Evolutionary conservation across 2,888 invertebrate species (phyloP).

Genomic region (Drosophila sordidapex): DNA sequence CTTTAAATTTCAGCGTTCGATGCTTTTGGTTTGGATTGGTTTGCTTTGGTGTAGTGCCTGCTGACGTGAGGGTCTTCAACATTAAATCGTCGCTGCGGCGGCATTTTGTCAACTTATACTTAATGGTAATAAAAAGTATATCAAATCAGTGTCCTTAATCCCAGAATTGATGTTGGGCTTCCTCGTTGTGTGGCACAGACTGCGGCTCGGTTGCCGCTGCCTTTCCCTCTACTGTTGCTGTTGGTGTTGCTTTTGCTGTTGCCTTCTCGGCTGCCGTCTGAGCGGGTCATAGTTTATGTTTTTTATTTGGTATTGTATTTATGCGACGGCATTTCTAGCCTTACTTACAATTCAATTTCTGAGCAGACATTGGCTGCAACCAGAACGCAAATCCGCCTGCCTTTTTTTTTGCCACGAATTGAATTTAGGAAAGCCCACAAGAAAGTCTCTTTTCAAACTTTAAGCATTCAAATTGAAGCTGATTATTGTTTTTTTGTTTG

Average conservation of each 20-base stretch:
- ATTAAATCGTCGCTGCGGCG: slow-evolving; percentile 62
- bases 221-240: neutral
- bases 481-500: neutral
- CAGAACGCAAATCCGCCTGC: slow-evolving; percentile 41
- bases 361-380: slow-evolving; percentile 51
- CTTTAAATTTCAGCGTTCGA: slow-evolving; percentile 72
- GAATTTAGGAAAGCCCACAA: slow-evolving; percentile 29
- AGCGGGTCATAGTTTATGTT: slow-evolving; percentile 52
- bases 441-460: slow-evolving; percentile 35
- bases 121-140: slow-evolving; percentile 82
- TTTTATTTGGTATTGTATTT: slow-evolving; percentile 66
- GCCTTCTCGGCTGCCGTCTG: slow-evolving; percentile 13
- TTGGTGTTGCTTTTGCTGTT: slow-evolving; percentile 5
- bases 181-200: slow-evolving; percentile 49
- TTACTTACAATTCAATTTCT: slow-evolving; percentile 80
- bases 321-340: slow-evolving; percentile 73
- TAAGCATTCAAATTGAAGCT: slow-evolving; percentile 29
- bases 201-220: neutral
- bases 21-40: slow-evolving; percentile 20
- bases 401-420: slow-evolving; percentile 16
- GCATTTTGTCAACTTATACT: slow-evolving; percentile 73
- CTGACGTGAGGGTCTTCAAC: slow-evolving; percentile 7
- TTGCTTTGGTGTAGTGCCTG: slow-evolving; percentile 2
- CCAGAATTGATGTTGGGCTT: slow-evolving; percentile 80
- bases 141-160: slow-evolving; percentile 83